These are phyloP conservation scores for Enteromius mattozi DNA, from an alignment of 2,797 vertebrate genomes.

Conservation along the genomic window DNA sequence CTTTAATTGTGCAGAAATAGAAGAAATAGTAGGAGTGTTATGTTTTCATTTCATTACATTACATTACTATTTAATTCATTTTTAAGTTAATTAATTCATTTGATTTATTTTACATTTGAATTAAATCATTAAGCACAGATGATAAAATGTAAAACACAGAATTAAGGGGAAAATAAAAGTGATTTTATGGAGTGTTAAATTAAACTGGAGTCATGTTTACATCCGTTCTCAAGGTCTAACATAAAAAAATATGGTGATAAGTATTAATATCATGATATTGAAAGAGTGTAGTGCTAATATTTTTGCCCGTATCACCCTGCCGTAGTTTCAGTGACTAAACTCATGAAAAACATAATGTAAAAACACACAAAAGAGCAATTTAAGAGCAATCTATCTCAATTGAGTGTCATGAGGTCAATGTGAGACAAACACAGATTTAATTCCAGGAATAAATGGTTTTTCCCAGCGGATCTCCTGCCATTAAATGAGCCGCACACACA, in stretches of 20 bases:
- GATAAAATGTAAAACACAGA: neutral
- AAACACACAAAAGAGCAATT: neutral
- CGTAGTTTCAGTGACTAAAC: neutral
- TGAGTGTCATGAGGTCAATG: neutral
- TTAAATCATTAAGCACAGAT: neutral
- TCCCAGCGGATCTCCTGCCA: slow-evolving; percentile 64
- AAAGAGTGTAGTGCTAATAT: neutral
- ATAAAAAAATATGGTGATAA: neutral
- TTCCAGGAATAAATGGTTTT: slow-evolving; percentile 9
- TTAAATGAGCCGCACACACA: slow-evolving; percentile 69
- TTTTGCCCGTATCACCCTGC: neutral
- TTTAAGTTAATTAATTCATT: neutral
- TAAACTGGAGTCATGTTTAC: neutral
- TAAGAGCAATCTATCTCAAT: slow-evolving; percentile 3
- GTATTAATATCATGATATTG: neutral
- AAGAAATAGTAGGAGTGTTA: neutral
- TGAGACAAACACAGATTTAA: slow-evolving; percentile 26
- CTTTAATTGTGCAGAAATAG: no score
- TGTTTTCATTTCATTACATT: neutral
- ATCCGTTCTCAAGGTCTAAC: neutral
- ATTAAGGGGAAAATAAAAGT: neutral
- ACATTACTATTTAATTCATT: neutral
- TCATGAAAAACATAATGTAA: neutral
- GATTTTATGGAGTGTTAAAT: neutral
- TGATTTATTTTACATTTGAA: neutral